These are phyloP conservation scores for Adelognathus sp. DNA, from an alignment of 2,888 invertebrate genomes.

Conservation along the genomic window DNA sequence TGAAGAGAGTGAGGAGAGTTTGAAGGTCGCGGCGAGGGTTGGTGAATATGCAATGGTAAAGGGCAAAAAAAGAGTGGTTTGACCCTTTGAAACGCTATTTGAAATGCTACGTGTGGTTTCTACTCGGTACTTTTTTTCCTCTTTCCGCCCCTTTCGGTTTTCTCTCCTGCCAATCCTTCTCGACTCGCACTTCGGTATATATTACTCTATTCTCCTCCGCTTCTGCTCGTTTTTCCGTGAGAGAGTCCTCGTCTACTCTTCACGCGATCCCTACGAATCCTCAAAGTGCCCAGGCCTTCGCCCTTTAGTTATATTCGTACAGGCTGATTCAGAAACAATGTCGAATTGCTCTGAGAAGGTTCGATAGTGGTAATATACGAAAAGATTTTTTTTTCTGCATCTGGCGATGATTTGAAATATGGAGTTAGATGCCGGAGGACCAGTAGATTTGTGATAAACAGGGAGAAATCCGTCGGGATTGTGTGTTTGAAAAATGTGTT, in stretches of 20 bases:
- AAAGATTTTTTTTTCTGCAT: no score
- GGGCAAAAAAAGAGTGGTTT: slow-evolving; percentile 61
- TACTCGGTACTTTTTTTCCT: slow-evolving; percentile 44
- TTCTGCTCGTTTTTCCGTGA: slow-evolving; percentile 10
- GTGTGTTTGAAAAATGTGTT: no score
- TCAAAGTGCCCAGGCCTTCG: slow-evolving; percentile 49
- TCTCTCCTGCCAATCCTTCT: slow-evolving; percentile 48
- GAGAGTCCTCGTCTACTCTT: slow-evolving; percentile 23
- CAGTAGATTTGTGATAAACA: no score
- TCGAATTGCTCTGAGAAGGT: no score
- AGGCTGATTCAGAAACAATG: no score
- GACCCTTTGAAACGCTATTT: slow-evolving; percentile 69
- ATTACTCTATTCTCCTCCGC: slow-evolving; percentile 42
- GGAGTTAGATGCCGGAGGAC: no score
- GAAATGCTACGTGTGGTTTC: slow-evolving; percentile 66
- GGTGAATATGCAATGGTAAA: slow-evolving; percentile 55
- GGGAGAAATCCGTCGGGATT: no score
- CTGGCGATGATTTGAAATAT: no score
- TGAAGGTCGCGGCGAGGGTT: slow-evolving; percentile 12
- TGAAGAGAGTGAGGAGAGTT: neutral
- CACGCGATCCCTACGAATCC: slow-evolving; percentile 58
- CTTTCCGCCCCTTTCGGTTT: slow-evolving; percentile 50
- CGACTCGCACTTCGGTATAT: slow-evolving; percentile 40
- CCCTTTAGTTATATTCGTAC: no score
- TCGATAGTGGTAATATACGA: no score